Conservation (phyloP, 2,888 invertebrate genomes). For the Aphodius sticticus region DNA sequence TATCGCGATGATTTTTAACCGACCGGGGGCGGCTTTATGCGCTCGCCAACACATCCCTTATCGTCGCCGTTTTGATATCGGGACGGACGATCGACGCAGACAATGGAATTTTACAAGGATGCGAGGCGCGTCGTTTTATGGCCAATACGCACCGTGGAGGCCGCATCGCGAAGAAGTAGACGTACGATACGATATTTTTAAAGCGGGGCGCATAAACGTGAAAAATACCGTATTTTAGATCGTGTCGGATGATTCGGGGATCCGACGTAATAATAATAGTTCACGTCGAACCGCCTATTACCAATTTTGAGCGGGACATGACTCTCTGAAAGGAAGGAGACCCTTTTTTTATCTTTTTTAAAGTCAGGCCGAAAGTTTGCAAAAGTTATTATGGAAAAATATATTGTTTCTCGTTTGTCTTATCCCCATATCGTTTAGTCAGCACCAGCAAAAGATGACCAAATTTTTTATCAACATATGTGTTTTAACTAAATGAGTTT, state of each 20-base stretch:
- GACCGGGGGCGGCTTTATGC: conserved; percentile 39
- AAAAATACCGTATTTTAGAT: conserved; percentile 19
- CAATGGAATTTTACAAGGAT: conserved; percentile 38
- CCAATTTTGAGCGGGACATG: background rate
- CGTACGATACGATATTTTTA: conserved; percentile 16
- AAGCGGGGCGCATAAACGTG: conserved; percentile 14
- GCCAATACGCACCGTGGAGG: conserved; percentile 28
- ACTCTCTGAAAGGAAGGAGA: background rate
- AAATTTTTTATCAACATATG: no score
- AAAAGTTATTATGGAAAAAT: background rate
- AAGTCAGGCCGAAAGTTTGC: background rate
- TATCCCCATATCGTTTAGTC: no score
- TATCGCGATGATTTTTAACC: conserved; percentile 46
- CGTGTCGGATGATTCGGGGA: background rate
- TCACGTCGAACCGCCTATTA: background rate
- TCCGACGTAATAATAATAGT: no score
- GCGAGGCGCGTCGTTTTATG: conserved; percentile 34
- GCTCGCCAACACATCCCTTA: conserved; percentile 36
- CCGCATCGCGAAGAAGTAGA: background rate
- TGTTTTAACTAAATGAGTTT: no score
- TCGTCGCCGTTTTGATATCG: conserved; percentile 32
- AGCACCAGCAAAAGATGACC: no score
- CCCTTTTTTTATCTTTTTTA: background rate
- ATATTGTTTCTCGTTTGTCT: background rate
- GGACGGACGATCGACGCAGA: conserved; percentile 32